These are phyloP conservation scores for Oscheius sp. DNA, from an alignment of 2,888 invertebrate species.

Conservation along the genomic window DNA sequence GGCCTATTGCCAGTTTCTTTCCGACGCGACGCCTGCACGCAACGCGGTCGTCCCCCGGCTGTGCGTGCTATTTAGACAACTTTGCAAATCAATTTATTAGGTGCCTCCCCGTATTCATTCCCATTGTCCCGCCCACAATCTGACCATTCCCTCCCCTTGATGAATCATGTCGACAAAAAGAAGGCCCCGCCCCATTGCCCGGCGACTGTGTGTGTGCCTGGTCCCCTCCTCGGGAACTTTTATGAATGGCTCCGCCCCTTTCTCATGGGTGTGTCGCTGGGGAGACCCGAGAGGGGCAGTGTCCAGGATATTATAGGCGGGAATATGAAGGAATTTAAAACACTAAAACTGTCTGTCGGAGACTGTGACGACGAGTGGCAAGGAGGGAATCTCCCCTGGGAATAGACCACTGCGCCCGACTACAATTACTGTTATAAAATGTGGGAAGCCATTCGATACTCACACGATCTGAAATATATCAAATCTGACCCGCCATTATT, in stretches of 20 bases:
- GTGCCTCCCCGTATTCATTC: constrained; percentile 18
- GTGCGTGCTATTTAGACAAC: constrained; percentile 44
- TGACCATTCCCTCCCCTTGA: constrained; percentile 9
- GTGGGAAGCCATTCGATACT: no score
- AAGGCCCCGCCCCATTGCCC: constrained; percentile 18
- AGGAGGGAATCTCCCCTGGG: no score
- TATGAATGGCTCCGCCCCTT: constrained; percentile 18
- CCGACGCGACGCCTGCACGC: constrained; percentile 36
- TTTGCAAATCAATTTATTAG: constrained; percentile 45
- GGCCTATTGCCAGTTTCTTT: constrained; percentile 23
- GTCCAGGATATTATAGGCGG: background rate
- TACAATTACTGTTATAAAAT: no score
- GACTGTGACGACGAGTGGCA: no score
- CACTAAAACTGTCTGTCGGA: no score
- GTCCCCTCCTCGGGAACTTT: constrained; percentile 7
- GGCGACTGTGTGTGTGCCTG: background rate
- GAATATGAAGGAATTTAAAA: background rate
- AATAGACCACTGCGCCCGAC: no score
- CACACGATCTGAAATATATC: no score
- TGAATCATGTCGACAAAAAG: constrained; percentile 15
- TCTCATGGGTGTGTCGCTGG: constrained; percentile 19
- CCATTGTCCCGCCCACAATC: constrained; percentile 14
- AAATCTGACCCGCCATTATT: no score
- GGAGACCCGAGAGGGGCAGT: background rate
- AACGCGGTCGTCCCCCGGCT: constrained; percentile 35